Evolutionary conservation across 2,888 invertebrate genomes (phyloP), one percentile per base, ranked within the genome.

Genomic region (Lampropteryx suffumata): DNA sequence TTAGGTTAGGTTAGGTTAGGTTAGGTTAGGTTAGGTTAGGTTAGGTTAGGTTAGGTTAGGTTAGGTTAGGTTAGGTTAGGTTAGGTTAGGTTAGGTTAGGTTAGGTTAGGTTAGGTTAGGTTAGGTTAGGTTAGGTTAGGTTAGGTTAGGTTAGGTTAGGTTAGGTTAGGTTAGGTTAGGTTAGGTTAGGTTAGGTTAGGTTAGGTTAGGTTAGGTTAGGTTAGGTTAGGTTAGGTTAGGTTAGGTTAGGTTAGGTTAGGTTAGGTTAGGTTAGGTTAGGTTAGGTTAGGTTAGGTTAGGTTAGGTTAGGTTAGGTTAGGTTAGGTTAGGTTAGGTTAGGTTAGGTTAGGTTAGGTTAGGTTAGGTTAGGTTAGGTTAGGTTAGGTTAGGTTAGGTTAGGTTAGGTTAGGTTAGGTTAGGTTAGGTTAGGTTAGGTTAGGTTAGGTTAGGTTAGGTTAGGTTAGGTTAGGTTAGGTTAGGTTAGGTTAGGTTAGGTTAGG

Each of bases 371-470:
- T 17, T 17, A 17, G 17, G 17, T 17, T 17, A 26, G 26, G 53
- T 54, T 54, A 55, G 55, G 17, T 52, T 48, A 51, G 48, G 57
- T 57, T 52, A 58, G 58, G 17, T 56, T 57, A 52, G 61, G 32
- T 55, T 57, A 61, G 59, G 59, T 55, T 55, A 59, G 57, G 56
- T 52, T 59, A 57, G 48, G 58, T 62, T 60, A 54, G 60, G 57
- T 58, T 51, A 57, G 64, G 62, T 62, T 57, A 62, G 62, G 59
- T 64, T 58, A 59, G 42, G 42, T 42, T 50, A 55, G 55, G 55
- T 51, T 48, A 48, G 55, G 57, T 57, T 55, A 60, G 55, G 56
- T 51, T 54, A 57, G 50, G 17, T 53, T 55, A 55, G 55, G 55
- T 56, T 52, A 52, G 55, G 57, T 54, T 54, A 57, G 54, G 54